Base-by-base conservation (phyloP, 2,888 invertebrate species). In the Drosophila nigricruria region DNA sequence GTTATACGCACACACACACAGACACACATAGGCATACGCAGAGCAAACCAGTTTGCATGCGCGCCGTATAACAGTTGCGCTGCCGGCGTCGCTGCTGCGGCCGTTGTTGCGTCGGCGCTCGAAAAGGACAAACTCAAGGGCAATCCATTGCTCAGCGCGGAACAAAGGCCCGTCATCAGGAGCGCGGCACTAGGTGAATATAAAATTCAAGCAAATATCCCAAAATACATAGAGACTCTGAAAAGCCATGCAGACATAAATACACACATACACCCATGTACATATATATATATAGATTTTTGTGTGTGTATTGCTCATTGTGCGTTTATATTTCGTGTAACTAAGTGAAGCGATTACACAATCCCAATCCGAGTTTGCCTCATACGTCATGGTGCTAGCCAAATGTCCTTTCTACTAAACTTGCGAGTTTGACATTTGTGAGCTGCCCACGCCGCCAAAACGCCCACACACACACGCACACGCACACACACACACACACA, bases 41-140 rank as follows among this genome's bases (percentile, higher is more conserved):
- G 73, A 79, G 49, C 42, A 81, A 88, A 80, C 78, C 64, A 77
- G 83, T 86, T 80, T 78, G 69, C 68, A 77, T 71, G 57, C 62
- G 77, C 72, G 50, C 25, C 27, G 68, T 82, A 85, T 86, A 82
- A 88, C 84, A 84, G 82, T 59, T 73, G 6, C 45, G 27, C 52
- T 58, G 53, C 25, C 32, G 43, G 57, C 14, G 66, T 40, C 27
- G 47, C 65, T 53, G 53, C 61, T 32, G 34, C 60, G 47, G 43
- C 42, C 54, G 36, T 70, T 67, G 70, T 43, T 58, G 67, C 81
- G 63, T 72, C 68, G 73, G 67, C 89, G 87, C 79, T 77, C 32
- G 72, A 78, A 86, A 86, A 89, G 85, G 89, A 88, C 89, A 89
- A 86, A 84, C 85, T 87, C 88, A 86, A 86, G 85, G 85, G 89